phyloP scores from a whole-genome alignment of 2,797 vertebrate species.

The Cygnus olor region DNA sequence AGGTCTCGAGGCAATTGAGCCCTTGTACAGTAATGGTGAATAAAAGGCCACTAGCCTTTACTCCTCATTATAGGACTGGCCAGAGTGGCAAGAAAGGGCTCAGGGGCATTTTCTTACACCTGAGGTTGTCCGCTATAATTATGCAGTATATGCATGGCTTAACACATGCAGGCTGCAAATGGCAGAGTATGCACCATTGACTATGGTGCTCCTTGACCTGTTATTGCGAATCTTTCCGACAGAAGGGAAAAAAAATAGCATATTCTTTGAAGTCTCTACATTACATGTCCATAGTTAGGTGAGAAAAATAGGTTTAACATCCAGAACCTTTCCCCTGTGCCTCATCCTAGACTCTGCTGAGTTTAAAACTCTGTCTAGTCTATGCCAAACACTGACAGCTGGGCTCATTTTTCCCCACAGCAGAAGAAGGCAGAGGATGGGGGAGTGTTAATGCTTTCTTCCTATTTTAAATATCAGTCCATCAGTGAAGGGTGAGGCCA shows the following conservation, averaged over 20 bases:
- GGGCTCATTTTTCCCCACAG: not conserved
- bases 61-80: not conserved
- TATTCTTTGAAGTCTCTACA: not conserved
- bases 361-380: not conserved
- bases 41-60: not conserved
- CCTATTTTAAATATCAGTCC: not conserved
- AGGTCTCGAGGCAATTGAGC: not conserved
- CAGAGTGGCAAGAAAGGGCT: not conserved
- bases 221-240: not conserved
- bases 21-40: not conserved
- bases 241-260: fast-evolving
- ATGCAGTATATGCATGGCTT: not conserved
- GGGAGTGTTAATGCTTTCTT: not conserved
- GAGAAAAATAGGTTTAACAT: not conserved
- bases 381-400: not conserved
- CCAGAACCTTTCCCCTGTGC: not conserved
- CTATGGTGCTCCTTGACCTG: not conserved
- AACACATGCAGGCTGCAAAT: not conserved
- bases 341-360: not conserved
- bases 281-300: not conserved
- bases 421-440: not conserved
- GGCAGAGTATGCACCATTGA: not conserved
- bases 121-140: not conserved
- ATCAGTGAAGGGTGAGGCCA: not conserved
- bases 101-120: not conserved